Evolutionary conservation across 2,888 invertebrate genomes (phyloP), one percentile per base, ranked within the genome.

Genomic region (Margaritifera margaritifera): DNA sequence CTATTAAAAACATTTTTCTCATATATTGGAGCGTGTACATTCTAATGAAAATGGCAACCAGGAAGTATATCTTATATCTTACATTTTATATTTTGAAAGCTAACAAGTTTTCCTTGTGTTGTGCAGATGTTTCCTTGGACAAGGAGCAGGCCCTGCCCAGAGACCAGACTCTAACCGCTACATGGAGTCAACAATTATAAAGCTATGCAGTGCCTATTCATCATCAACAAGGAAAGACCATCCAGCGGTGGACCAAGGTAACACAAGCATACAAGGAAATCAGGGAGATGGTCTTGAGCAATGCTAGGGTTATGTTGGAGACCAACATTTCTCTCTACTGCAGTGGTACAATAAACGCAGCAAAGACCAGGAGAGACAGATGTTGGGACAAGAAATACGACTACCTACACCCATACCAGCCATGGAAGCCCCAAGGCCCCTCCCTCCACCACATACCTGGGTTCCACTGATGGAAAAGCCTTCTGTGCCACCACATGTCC

Each of bases 351-450:
- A 53, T 11, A 62, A 66, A 8, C 20, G 68, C 11, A 51, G 24
- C 0, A 74, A 62, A 54, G 42, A 18, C 2, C 67, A 68, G 27
- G 75, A 75, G 42, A 25, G 56, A 18, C 56, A 57, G n/a, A 67
- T 72, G n/a, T 25, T 75, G 54, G 68, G 68, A 50, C 69, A 70
- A 61, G 62, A 64, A n/a, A 59, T 72, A 25, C n/a, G 59, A 18
- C 51, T 75, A 1, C 58, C n/a, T n/a, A n/a, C n/a, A n/a, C 24
- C 64, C 11, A 52, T 24, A 50, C 72, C 68, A 11, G 54, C 62
- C 18, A 55, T 70, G 62, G 55, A 62, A 42, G 64, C 68, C 6
- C 15, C 18, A 20, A 42, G 15, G 18, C 31, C 54, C 2, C 58
- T 71, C 6, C 68, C 72, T 20, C 50, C 52, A 57, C 52, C 61